Percentiles rank a stretch among this genome's conserved stretches.
phyloP scores from a whole-genome alignment of 2,113 vertebrate genomes.

The Plotosus lineatus region DNA sequence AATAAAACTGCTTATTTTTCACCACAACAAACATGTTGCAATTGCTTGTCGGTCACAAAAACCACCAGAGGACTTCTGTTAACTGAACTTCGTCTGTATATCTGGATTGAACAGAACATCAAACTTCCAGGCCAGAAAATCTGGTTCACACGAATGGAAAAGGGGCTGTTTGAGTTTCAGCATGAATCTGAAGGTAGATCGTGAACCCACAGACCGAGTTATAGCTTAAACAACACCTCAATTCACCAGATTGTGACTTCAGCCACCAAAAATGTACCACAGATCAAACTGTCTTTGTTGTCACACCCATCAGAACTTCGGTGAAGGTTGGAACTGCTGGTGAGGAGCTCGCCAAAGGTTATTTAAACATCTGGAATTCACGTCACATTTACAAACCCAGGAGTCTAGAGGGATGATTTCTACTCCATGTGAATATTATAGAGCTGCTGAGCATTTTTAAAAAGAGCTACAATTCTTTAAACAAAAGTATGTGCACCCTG shows the following conservation, averaged over 20 bases:
- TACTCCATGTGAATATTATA: conserved; percentile 2
- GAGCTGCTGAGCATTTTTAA: not conserved
- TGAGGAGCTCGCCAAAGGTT: not conserved
- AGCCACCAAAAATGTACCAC: not conserved
- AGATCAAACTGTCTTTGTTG: not conserved
- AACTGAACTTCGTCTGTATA: not conserved
- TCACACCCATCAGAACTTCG: no score
- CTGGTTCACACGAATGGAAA: not conserved
- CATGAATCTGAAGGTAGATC: not conserved
- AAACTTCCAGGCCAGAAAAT: not conserved
- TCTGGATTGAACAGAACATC: not conserved
- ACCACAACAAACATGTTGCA: not conserved
- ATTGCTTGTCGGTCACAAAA: not conserved
- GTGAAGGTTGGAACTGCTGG: conserved; percentile 37
- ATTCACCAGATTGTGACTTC: not conserved
- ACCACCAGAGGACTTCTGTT: not conserved
- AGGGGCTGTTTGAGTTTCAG: not conserved
- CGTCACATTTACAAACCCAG: conserved; percentile 3
- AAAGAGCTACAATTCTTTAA: not conserved
- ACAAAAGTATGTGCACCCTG: conserved; percentile 4
- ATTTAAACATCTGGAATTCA: conserved; percentile 1
- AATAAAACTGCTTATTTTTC: not conserved
- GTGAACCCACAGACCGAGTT: not conserved
- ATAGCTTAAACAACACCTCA: not conserved
- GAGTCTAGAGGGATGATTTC: not conserved